A percentile compares a stretch with the other conserved stretches of the same genome.
phyloP scores from a whole-genome alignment of 2,113 vertebrate genomes.

The Chiloscyllium plagiosum region DNA sequence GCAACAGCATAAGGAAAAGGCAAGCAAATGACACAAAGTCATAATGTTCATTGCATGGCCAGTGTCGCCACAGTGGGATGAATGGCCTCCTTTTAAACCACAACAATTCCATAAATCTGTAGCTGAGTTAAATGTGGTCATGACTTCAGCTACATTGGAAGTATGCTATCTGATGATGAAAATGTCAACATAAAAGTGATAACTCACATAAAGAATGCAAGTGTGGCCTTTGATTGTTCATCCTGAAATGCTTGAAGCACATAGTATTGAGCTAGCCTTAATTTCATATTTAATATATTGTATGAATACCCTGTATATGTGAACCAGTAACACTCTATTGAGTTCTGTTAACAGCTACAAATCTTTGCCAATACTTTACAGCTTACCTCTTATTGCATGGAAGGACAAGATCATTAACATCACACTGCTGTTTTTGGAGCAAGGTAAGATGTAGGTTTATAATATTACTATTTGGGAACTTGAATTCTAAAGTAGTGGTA shows the following conservation, averaged over 20 bases:
- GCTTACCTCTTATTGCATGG: background rate
- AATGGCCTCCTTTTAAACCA: too few relatives aligned
- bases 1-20: too few relatives aligned
- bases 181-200: background rate
- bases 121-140: background rate
- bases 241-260: background rate
- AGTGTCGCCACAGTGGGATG: too few relatives aligned
- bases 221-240: background rate
- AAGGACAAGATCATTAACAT: background rate
- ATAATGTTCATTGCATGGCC: too few relatives aligned
- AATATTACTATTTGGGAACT: too few relatives aligned
- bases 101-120: background rate
- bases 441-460: too few relatives aligned
- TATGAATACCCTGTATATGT: background rate
- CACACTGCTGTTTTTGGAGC: background rate
- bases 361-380: background rate
- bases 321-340: background rate
- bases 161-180: too few relatives aligned
- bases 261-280: background rate
- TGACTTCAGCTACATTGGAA: background rate
- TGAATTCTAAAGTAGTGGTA: too few relatives aligned
- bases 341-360: background rate
- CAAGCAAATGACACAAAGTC: too few relatives aligned
- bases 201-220: too few relatives aligned
- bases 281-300: background rate